These are phyloP conservation scores for Ormyrus pomaceus DNA, from an alignment of 2,888 invertebrate species.

Conservation along the genomic window DNA sequence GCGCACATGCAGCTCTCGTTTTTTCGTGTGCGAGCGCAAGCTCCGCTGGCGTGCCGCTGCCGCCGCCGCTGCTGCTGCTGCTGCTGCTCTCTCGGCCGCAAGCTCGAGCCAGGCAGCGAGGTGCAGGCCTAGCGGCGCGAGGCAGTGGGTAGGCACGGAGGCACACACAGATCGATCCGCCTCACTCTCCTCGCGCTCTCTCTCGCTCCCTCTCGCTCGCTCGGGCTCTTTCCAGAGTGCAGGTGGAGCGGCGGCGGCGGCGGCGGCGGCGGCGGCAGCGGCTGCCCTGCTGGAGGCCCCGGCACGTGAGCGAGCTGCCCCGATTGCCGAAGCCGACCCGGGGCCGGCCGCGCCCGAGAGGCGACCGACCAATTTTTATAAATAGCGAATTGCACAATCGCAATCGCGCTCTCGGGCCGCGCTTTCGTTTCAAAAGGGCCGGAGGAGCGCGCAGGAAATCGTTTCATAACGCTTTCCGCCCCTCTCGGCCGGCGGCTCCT, in stretches of 20 bases:
- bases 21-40: constrained; percentile 18
- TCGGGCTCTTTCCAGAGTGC: background rate
- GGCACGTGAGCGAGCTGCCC: background rate
- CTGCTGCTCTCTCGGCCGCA: background rate
- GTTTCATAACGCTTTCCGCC: no score
- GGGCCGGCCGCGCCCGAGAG: background rate
- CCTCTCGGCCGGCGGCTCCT: no score
- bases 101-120: background rate
- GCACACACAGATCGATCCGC: constrained; percentile 36
- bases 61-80: background rate
- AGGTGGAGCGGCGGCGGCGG: no score
- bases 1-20: no score
- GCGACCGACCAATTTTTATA: constrained; percentile 32
- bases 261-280: no score
- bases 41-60: constrained; percentile 17
- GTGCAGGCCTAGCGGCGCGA: constrained; percentile 29
- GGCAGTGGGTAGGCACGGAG: background rate
- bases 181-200: constrained; percentile 20
- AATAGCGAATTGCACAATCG: constrained; percentile 35
- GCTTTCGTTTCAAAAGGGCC: no score
- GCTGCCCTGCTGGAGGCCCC: background rate
- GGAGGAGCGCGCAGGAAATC: no score
- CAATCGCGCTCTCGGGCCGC: no score
- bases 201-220: background rate
- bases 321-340: background rate